Conservation (phyloP, 2,797 vertebrate genomes). For the Liparis tanakae region DNA sequence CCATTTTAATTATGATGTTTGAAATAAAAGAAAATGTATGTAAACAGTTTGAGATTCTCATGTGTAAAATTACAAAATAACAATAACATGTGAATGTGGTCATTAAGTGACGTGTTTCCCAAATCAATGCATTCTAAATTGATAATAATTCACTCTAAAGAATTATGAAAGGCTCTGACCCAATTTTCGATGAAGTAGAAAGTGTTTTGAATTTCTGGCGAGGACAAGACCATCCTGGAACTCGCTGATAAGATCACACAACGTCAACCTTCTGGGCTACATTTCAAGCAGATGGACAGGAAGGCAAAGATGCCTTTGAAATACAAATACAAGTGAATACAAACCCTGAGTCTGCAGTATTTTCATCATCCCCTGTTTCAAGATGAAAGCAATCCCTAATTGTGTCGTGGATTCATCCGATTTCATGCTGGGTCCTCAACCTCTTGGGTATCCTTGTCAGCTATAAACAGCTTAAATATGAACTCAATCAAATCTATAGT, state of each 20-base stretch:
- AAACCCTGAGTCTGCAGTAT: slow-evolving; percentile 81
- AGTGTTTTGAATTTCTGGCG: slow-evolving; percentile 86
- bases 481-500: slow-evolving; percentile 19
- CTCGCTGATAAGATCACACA: slow-evolving; percentile 85
- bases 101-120: background rate
- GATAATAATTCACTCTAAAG: slow-evolving; percentile 32
- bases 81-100: background rate
- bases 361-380: slow-evolving; percentile 71
- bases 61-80: background rate
- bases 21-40: background rate
- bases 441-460: slow-evolving; percentile 11
- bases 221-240: slow-evolving; percentile 78
- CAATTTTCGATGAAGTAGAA: slow-evolving; percentile 84
- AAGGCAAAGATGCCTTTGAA: slow-evolving; percentile 90
- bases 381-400: slow-evolving; percentile 55
- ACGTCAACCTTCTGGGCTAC: slow-evolving; percentile 79
- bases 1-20: background rate
- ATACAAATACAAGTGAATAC: slow-evolving; percentile 67
- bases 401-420: slow-evolving; percentile 41
- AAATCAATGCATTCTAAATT: background rate
- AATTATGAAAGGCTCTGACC: slow-evolving; percentile 26
- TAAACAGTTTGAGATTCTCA: background rate
- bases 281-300: slow-evolving; percentile 86
- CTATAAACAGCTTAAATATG: slow-evolving; percentile 8
- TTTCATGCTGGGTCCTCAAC: slow-evolving; percentile 32